Conservation (phyloP, 2,888 invertebrate genomes). For the Lumbricus terrestris region DNA sequence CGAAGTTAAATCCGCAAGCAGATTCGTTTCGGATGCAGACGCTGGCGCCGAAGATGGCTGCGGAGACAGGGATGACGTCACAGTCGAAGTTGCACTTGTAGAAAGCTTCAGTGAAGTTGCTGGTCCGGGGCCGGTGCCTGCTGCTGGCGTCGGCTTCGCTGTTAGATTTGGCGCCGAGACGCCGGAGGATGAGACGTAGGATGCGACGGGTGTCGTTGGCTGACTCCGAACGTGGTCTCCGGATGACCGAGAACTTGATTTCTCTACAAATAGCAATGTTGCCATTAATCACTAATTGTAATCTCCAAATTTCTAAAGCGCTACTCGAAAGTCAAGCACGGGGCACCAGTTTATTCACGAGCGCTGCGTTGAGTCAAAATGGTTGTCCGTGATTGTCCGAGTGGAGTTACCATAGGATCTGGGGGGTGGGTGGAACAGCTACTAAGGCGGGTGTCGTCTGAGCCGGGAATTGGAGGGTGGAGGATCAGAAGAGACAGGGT, state of each 20-base stretch:
- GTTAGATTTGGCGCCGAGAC: conserved; percentile 20
- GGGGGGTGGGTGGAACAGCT: too few relatives aligned
- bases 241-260: background rate
- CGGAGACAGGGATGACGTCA: background rate
- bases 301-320: too few relatives aligned
- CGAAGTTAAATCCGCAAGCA: background rate
- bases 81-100: background rate
- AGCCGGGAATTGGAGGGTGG: too few relatives aligned
- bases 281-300: too few relatives aligned
- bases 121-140: conserved; percentile 21
- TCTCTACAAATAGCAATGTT: background rate
- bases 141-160: conserved; percentile 7
- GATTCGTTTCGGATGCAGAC: background rate
- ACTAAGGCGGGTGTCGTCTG: too few relatives aligned
- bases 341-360: too few relatives aligned
- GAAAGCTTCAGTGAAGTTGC: conserved; percentile 12
- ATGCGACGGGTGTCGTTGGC: background rate
- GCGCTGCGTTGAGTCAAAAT: too few relatives aligned
- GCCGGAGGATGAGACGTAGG: background rate
- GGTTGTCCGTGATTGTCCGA: too few relatives aligned
- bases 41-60: conserved; percentile 3
- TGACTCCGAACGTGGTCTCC: background rate
- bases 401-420: too few relatives aligned
- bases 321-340: too few relatives aligned
- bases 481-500: too few relatives aligned